Evolutionary conservation across 1,140 invertebrate genomes (phyloP), one percentile per base, ranked within the genome.

Genomic region (Thalassaphorura encarpata): DNA sequence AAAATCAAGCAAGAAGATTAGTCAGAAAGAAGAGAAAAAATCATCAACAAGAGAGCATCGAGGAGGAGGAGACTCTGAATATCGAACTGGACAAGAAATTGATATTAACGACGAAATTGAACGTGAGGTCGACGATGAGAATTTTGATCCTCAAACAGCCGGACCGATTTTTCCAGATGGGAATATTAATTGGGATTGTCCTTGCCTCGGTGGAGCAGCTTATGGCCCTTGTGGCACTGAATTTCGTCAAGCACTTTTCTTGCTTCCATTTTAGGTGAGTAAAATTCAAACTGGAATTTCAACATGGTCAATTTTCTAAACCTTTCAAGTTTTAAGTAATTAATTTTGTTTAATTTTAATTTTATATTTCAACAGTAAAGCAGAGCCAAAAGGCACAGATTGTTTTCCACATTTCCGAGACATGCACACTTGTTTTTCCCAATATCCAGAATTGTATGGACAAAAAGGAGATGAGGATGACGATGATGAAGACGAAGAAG

Each of bases 141-240:
- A 60, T 40, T 82, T 85, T 5, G 79, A 83, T 56, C 84, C 87
- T 61, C 79, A 81, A 6, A 76, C 80, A 51, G 80, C 83, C 54
- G 91, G 93, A 27, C 73, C 95, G 1, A 83, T 97, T 54, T 73
- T 88, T 28, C 76, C 83, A 1, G 87, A 89, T 75, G 93, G 94
- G 5, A 82, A 87, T 45, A 95, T 97, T 54, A 97, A 97, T 73
- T 97, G 92, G 91, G 85, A 85, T 68, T 98, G 94, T 68, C 94
- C 93, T 0, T 97, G 94, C 73, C 76, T 97, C 19, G 93, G 93
- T 26, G 89, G 90, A 16, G 93, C 95, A 86, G 87, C 91, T 4
- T 89, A 87, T 3, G 93, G 93, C 2, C 93, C 94, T 0, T 98
- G 94, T 71, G 93, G 90, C 0, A 74, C 85, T 15, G 83, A 92